Conservation (phyloP, 2,888 invertebrate species). For the Venusia cambrica region DNA sequence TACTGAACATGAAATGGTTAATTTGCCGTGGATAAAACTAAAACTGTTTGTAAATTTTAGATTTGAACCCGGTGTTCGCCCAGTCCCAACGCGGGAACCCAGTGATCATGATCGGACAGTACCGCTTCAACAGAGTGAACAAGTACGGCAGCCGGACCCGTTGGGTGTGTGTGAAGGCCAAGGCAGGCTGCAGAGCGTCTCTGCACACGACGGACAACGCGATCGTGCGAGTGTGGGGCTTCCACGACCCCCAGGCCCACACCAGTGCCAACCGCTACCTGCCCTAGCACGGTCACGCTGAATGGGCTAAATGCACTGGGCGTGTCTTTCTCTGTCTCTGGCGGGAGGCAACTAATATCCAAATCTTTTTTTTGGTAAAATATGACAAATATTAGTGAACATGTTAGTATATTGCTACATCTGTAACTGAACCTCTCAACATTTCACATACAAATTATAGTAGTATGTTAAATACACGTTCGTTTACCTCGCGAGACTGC, state of each 20-base stretch:
- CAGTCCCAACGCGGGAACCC: slow-evolving; percentile 73
- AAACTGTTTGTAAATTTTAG: slow-evolving; percentile 41
- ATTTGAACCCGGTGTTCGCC: slow-evolving; percentile 70
- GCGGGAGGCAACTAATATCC: too few relatives aligned
- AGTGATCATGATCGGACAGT: slow-evolving; percentile 74
- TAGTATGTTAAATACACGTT: too few relatives aligned
- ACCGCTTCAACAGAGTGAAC: slow-evolving; percentile 72
- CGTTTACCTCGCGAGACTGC: too few relatives aligned
- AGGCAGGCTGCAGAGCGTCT: slow-evolving; percentile 71
- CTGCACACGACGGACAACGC: slow-evolving; percentile 73
- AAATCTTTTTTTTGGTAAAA: too few relatives aligned
- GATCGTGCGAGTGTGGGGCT: slow-evolving; percentile 72
- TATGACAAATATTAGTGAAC: too few relatives aligned
- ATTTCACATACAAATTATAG: too few relatives aligned
- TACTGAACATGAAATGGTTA: neutral
- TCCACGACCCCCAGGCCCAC: slow-evolving; percentile 68
- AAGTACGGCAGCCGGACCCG: slow-evolving; percentile 67
- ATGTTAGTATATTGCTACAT: too few relatives aligned
- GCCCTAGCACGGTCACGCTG: slow-evolving; percentile 17
- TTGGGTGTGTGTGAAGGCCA: slow-evolving; percentile 75
- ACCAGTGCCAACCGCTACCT: slow-evolving; percentile 70
- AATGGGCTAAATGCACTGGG: neutral
- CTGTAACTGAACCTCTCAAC: too few relatives aligned
- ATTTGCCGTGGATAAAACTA: slow-evolving; percentile 24
- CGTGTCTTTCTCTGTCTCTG: too few relatives aligned